phyloP scores from a whole-genome alignment of 2,888 invertebrate species.

The Odontocolon sp. region DNA sequence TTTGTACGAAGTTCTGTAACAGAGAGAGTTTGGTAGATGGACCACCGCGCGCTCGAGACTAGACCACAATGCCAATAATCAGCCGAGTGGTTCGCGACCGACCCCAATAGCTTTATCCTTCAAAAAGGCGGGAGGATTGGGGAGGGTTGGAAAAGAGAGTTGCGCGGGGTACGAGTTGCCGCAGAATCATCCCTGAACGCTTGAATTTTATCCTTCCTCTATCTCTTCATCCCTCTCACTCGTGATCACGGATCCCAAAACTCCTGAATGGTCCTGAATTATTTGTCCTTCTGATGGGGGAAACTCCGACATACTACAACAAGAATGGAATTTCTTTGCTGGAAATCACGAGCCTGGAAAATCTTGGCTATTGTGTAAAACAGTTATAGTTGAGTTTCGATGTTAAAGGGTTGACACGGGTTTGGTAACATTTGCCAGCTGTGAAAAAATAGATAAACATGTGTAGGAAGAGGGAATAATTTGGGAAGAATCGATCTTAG shows the following conservation, averaged over 20 bases:
- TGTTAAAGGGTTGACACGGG: conserved; percentile 44
- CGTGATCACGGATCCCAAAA: not conserved
- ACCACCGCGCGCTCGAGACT: conserved; percentile 61
- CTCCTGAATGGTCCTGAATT: conserved; percentile 23
- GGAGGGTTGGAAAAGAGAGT: conserved; percentile 7
- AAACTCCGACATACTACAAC: conserved; percentile 21
- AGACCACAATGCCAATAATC: conserved; percentile 78
- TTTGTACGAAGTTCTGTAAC: conserved; percentile 37
- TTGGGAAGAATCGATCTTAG: too few relatives aligned
- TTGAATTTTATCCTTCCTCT: conserved; percentile 44
- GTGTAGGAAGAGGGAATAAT: too few relatives aligned
- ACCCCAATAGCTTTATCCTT: conserved; percentile 72
- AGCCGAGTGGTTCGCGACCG: conserved; percentile 73
- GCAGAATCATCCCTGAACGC: conserved; percentile 46
- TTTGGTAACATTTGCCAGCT: conserved; percentile 1
- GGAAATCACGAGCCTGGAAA: conserved; percentile 49
- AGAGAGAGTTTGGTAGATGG: conserved; percentile 56
- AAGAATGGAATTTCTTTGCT: conserved; percentile 43
- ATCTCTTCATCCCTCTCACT: conserved; percentile 38
- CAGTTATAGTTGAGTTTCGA: not conserved
- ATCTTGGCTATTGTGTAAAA: conserved; percentile 32
- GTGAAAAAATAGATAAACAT: not conserved
- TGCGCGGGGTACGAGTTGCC: conserved; percentile 50
- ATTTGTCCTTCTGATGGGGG: conserved; percentile 42
- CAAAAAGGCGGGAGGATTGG: conserved; percentile 48